Evolutionary conservation across 2,888 invertebrate species (phyloP).

Genomic region (Mythimna ferrago): DNA sequence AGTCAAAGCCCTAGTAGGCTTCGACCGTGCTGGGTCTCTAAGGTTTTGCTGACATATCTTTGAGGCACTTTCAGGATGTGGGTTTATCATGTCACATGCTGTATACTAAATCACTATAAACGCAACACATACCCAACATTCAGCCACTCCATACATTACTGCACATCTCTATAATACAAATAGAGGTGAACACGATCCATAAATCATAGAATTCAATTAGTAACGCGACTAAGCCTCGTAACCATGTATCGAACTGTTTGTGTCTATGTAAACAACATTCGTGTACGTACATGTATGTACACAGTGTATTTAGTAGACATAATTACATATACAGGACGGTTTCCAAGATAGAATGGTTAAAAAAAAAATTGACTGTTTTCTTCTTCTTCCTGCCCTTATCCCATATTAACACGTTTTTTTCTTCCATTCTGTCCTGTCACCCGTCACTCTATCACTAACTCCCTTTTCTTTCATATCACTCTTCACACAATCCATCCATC

Average conservation of each 20-base stretch:
- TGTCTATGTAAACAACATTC: conserved; percentile 47
- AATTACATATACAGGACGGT: not conserved
- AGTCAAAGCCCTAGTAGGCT: no score
- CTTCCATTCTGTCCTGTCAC: no score
- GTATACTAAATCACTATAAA: not conserved
- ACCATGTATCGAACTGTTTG: conserved; percentile 61
- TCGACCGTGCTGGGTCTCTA: no score
- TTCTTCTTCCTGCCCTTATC: no score
- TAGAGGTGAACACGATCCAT: conserved; percentile 63
- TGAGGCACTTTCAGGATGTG: no score
- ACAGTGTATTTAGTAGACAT: not conserved
- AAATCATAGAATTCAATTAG: conserved; percentile 82
- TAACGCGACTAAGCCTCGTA: conserved; percentile 67
- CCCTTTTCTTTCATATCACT: no score
- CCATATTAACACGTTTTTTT: no score
- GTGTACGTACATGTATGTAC: not conserved
- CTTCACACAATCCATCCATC: no score
- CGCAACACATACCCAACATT: not conserved
- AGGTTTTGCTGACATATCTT: no score
- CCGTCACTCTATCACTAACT: no score
- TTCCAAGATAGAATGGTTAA: no score
- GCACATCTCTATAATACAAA: conserved; percentile 36
- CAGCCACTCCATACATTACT: conserved; percentile 17
- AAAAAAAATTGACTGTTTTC: no score
- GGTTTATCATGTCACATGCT: not conserved